Conservation (phyloP, 2,888 invertebrate genomes). For the Troides helena region DNA sequence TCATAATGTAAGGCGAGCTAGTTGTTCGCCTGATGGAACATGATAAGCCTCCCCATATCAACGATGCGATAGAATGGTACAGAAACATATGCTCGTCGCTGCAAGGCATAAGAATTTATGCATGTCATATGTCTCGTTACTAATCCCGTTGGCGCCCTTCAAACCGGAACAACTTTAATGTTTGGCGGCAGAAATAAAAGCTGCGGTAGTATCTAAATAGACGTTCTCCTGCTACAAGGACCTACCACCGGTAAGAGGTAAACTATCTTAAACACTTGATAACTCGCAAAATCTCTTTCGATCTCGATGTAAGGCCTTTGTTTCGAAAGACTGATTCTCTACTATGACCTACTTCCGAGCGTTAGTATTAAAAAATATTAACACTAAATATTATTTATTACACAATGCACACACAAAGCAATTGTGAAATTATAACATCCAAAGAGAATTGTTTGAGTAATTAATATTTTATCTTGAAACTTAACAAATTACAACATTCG, state of each 20-base stretch:
- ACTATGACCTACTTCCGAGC: constrained; percentile 6
- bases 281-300: not conserved
- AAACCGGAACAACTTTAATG: no score
- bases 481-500: not conserved
- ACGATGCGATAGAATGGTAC: no score
- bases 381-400: not conserved
- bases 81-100: no score
- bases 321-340: constrained; percentile 6
- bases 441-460: not conserved
- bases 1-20: no score
- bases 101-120: no score
- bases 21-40: no score
- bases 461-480: not conserved
- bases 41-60: no score
- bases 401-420: not conserved
- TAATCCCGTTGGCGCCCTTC: no score
- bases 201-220: no score
- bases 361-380: not conserved
- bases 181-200: no score
- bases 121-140: no score
- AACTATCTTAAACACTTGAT: not conserved
- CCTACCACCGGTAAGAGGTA: not conserved
- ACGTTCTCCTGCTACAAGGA: no score
- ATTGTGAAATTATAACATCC: constrained; percentile 1
- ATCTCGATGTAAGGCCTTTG: not conserved